These are phyloP conservation scores for Petromus typicus DNA, from an alignment of 2,113 vertebrate genomes.

Conservation along the genomic window DNA sequence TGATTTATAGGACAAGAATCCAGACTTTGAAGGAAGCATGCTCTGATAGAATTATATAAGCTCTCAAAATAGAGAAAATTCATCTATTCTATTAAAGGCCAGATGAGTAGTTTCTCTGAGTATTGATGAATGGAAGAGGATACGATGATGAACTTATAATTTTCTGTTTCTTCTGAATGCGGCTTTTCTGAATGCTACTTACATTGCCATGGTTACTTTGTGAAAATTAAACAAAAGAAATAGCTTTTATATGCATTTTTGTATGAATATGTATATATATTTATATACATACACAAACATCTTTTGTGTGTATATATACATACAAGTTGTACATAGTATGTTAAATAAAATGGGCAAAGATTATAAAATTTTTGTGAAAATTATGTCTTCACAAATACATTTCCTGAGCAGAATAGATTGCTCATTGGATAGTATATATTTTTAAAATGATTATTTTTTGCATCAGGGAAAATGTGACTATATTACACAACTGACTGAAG, in stretches of 20 bases:
- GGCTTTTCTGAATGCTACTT: neutral
- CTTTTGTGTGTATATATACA: neutral
- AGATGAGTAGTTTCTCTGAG: neutral
- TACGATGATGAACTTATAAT: neutral
- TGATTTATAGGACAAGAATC: neutral
- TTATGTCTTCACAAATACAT: too few relatives aligned
- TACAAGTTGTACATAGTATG: neutral
- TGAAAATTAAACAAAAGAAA: neutral
- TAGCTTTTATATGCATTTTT: neutral
- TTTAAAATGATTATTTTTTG: too few relatives aligned
- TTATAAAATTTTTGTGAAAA: too few relatives aligned
- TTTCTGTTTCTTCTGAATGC: constrained; percentile 24
- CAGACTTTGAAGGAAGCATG: neutral
- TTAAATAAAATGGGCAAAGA: neutral
- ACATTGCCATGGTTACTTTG: neutral
- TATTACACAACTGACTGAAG: too few relatives aligned
- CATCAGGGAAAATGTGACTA: too few relatives aligned
- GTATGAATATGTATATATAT: neutral
- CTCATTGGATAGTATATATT: too few relatives aligned
- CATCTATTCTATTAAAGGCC: neutral
- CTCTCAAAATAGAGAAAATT: neutral
- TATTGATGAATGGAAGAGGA: neutral
- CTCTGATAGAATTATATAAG: neutral
- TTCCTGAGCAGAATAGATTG: too few relatives aligned
- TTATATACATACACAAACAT: neutral